phyloP scores from a whole-genome alignment of 2,888 invertebrate species.

The Anticlea derivata region DNA sequence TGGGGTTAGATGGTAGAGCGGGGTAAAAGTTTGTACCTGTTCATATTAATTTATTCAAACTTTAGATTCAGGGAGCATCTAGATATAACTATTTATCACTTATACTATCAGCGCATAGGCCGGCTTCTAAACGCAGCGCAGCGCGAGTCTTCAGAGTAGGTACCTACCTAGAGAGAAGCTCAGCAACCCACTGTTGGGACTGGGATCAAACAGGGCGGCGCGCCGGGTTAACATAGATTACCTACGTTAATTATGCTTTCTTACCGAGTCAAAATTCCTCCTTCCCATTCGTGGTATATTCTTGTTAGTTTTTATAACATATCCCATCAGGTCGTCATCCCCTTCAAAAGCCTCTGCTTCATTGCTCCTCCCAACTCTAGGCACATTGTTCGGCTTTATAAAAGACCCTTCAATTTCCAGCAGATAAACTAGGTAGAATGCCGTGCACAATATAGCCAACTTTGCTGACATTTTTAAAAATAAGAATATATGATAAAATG shows the following conservation, averaged over 20 bases:
- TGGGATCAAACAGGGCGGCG: too few species aligned
- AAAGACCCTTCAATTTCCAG: constrained; percentile 61
- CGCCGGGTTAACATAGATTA: too few species aligned
- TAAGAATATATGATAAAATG: constrained; percentile 28
- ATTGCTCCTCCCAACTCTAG: constrained; percentile 73
- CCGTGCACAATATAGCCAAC: constrained; percentile 49
- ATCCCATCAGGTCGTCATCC: constrained; percentile 69
- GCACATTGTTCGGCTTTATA: constrained; percentile 75
- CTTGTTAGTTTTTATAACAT: constrained; percentile 76
- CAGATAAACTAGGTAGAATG: constrained; percentile 60
- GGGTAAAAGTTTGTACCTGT: too few species aligned
- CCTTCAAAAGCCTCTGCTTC: constrained; percentile 68
- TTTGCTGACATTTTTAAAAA: constrained; percentile 62
- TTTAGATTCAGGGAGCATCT: too few species aligned
- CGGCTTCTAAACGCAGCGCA: too few species aligned
- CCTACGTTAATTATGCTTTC: too few species aligned
- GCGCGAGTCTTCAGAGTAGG: too few species aligned
- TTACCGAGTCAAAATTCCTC: constrained; percentile 75
- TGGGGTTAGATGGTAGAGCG: too few species aligned
- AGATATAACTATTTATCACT: too few species aligned
- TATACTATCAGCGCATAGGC: too few species aligned
- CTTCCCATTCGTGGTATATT: constrained; percentile 78
- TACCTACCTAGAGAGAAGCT: background rate
- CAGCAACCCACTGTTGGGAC: too few species aligned
- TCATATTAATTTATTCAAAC: too few species aligned